Conservation (phyloP, 35 echinoderm and acorn worm species). For the Lytechinus variegatus region DNA sequence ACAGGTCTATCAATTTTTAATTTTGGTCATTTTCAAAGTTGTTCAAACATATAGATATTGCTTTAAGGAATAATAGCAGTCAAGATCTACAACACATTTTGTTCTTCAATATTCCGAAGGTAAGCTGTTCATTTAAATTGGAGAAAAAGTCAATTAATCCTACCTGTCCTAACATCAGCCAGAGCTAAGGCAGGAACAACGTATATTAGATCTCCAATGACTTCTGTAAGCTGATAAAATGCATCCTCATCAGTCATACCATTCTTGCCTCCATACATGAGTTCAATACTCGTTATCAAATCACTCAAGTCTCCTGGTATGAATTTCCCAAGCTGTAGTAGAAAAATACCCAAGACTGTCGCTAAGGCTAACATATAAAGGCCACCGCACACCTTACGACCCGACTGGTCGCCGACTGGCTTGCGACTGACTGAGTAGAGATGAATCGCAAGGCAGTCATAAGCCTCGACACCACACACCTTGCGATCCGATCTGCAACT, state of each 20-base stretch:
- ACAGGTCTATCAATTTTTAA: no score
- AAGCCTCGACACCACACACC: no score
- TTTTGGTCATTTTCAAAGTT: no score
- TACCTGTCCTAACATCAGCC: conserved; percentile 58
- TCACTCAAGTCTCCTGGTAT: conserved; percentile 57
- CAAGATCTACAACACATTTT: not conserved
- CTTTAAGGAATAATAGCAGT: not conserved
- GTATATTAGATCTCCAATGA: conserved; percentile 69
- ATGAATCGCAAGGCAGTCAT: no score
- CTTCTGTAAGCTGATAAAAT: conserved; percentile 48
- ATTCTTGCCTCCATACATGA: conserved; percentile 39
- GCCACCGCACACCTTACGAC: no score
- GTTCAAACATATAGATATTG: no score
- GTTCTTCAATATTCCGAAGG: not conserved
- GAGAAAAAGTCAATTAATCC: not conserved
- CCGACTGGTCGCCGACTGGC: no score
- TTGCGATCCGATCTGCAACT: no score
- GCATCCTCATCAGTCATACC: conserved; percentile 63
- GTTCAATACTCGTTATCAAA: conserved; percentile 25
- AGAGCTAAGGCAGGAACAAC: conserved; percentile 67
- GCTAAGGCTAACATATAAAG: no score
- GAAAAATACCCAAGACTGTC: not conserved
- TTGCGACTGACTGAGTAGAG: no score
- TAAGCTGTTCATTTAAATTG: not conserved
- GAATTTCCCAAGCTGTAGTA: conserved; percentile 52